A percentile compares a stretch with the other conserved stretches of the same genome.
phyloP scores from a whole-genome alignment of 2,888 invertebrate genomes.

The Eristalis tenax region DNA sequence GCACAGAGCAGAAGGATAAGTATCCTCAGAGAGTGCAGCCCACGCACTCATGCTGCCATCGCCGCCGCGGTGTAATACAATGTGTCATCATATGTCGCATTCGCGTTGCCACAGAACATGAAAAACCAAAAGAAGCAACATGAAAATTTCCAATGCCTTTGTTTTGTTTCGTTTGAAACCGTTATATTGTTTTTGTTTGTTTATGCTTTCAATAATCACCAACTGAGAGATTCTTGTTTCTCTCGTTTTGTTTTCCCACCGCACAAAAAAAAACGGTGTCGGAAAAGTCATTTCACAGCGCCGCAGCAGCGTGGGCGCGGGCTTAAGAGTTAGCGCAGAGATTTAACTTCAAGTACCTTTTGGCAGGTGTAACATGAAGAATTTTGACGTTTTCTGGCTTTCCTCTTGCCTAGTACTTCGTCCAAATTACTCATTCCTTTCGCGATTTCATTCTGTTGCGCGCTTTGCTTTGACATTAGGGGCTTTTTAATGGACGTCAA shows the following conservation, averaged over 20 bases:
- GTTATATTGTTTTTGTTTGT: slow-evolving; percentile 19
- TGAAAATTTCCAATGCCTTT: background rate
- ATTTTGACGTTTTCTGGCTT: slow-evolving; percentile 24
- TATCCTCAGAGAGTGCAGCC: slow-evolving; percentile 9
- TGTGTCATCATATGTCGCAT: slow-evolving; percentile 39
- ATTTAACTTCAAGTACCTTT: slow-evolving; percentile 44
- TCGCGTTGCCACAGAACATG: slow-evolving; percentile 2
- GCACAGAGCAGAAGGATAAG: slow-evolving; percentile 13
- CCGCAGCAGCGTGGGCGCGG: slow-evolving; percentile 23
- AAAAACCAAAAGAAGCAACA: background rate
- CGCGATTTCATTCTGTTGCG: slow-evolving; percentile 35
- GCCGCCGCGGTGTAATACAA: background rate
- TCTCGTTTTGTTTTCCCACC: background rate
- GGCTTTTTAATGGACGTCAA: slow-evolving; percentile 46
- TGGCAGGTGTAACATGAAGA: slow-evolving; percentile 50
- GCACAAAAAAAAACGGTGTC: background rate
- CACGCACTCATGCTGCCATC: background rate
- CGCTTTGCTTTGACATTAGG: background rate
- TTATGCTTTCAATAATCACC: slow-evolving; percentile 24
- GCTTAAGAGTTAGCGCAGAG: slow-evolving; percentile 22
- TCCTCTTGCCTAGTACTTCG: background rate
- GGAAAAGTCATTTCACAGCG: slow-evolving; percentile 16
- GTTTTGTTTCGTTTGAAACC: slow-evolving; percentile 13
- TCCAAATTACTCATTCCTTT: slow-evolving; percentile 7
- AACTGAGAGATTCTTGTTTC: slow-evolving; percentile 27